Conservation (phyloP, 2,888 invertebrate species). For the Ectropis crepuscularia region DNA sequence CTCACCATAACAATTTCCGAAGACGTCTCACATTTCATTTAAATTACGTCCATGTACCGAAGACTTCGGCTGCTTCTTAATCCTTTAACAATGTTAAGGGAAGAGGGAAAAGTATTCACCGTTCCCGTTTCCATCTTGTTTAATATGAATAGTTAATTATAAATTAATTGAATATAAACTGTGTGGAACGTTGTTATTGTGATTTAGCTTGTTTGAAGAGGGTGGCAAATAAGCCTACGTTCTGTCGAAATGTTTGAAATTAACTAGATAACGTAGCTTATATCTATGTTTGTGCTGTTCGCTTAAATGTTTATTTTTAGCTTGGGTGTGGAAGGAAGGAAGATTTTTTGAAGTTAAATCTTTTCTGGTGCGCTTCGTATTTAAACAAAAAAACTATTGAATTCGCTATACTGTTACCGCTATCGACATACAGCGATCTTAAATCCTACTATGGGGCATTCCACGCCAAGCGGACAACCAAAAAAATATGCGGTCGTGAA, state of each 20-base stretch:
- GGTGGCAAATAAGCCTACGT: slow-evolving; percentile 34
- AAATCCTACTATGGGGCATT: too few species aligned
- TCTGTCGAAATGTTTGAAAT: slow-evolving; percentile 9
- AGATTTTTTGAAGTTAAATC: too few species aligned
- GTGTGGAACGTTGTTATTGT: slow-evolving; percentile 46
- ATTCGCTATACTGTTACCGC: too few species aligned
- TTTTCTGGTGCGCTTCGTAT: too few species aligned
- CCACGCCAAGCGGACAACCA: too few species aligned
- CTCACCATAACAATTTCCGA: slow-evolving; percentile 59
- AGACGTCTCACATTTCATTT: slow-evolving; percentile 67
- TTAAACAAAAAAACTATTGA: too few species aligned
- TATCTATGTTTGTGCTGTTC: neutral
- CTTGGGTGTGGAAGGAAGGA: too few species aligned
- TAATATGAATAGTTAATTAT: slow-evolving; percentile 70
- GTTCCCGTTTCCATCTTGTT: slow-evolving; percentile 59
- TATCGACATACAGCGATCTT: too few species aligned
- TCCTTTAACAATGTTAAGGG: slow-evolving; percentile 69
- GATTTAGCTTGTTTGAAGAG: slow-evolving; percentile 42
- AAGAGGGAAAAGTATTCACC: slow-evolving; percentile 63
- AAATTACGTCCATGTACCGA: slow-evolving; percentile 64
- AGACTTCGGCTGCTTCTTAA: slow-evolving; percentile 53
- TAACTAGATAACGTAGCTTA: neutral
- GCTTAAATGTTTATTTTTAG: neutral
- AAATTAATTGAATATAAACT: slow-evolving; percentile 61
- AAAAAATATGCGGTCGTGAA: too few species aligned